Percentiles rank a stretch among this genome's conserved stretches.
phyloP scores from a whole-genome alignment of 2,113 vertebrate genomes.

The Pelusios castaneus region DNA sequence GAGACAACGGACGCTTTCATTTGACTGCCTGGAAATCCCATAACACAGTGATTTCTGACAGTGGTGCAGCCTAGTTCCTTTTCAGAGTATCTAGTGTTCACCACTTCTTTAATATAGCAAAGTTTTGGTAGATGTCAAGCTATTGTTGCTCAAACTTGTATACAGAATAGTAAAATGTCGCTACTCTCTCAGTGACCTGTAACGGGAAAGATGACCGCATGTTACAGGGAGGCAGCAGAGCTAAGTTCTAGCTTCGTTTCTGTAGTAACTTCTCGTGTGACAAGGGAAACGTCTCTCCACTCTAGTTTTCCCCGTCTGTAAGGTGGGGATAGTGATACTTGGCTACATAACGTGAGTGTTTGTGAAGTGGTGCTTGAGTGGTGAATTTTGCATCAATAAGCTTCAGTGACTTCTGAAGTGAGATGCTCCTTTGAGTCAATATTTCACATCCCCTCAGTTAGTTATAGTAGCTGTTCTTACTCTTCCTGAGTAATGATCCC shows the following conservation, averaged over 20 bases:
- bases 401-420: background rate
- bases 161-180: background rate
- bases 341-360: background rate
- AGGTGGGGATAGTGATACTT: background rate
- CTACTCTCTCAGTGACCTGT: background rate
- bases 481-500: background rate
- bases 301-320: background rate
- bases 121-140: background rate
- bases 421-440: background rate
- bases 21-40: background rate
- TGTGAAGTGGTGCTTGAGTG: background rate
- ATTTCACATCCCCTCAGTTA: background rate
- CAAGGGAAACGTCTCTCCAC: slow-evolving; percentile 3
- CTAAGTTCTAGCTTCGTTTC: background rate
- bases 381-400: background rate
- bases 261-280: background rate
- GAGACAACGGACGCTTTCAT: background rate
- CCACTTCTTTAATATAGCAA: background rate
- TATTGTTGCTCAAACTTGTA: background rate
- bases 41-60: background rate
- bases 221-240: background rate
- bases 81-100: too few species aligned
- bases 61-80: slow-evolving; percentile 31
- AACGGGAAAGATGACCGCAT: slow-evolving; percentile 19
- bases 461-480: background rate